Conservation (phyloP, 2,888 invertebrate species). For the Hypselothyrea guttata region DNA sequence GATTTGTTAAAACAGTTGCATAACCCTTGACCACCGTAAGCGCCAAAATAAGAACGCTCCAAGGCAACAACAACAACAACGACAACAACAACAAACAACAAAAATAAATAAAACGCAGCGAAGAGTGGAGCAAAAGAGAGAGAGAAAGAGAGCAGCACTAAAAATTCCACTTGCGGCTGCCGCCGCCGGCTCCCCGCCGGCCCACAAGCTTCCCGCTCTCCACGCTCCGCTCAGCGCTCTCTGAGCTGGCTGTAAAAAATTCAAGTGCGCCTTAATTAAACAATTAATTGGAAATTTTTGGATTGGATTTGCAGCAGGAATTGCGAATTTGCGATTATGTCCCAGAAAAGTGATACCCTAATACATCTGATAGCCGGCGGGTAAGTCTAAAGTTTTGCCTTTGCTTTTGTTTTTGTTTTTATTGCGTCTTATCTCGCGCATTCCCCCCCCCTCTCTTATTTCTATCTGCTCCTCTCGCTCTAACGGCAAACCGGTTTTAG, state of each 20-base stretch:
- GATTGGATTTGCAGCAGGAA: not conserved
- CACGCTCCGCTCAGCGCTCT: conserved; percentile 25
- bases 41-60: conserved; percentile 47
- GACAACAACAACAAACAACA: conserved; percentile 14
- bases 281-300: conserved; percentile 1
- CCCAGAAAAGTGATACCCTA: conserved; percentile 89
- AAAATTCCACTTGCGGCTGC: conserved; percentile 47
- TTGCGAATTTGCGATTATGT: conserved; percentile 67
- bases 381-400: conserved; percentile 85
- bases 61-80: conserved; percentile 27
- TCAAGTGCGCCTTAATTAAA: conserved; percentile 39
- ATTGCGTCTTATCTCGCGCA: conserved; percentile 42
- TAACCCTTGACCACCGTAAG: conserved; percentile 45
- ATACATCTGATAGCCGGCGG: conserved; percentile 98
- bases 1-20: conserved; percentile 46
- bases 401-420: conserved; percentile 31
- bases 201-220: conserved; percentile 29
- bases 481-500: conserved; percentile 40
- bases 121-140: too few species aligned
- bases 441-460: not conserved
- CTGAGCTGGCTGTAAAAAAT: conserved; percentile 14
- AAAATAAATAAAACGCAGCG: conserved; percentile 14
- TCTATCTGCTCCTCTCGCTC: not conserved
- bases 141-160: conserved; percentile 25
- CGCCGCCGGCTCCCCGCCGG: conserved; percentile 53